Evolutionary conservation across 2,113 vertebrate species (phyloP).

Genomic region (Prochilodus magdalenae): DNA sequence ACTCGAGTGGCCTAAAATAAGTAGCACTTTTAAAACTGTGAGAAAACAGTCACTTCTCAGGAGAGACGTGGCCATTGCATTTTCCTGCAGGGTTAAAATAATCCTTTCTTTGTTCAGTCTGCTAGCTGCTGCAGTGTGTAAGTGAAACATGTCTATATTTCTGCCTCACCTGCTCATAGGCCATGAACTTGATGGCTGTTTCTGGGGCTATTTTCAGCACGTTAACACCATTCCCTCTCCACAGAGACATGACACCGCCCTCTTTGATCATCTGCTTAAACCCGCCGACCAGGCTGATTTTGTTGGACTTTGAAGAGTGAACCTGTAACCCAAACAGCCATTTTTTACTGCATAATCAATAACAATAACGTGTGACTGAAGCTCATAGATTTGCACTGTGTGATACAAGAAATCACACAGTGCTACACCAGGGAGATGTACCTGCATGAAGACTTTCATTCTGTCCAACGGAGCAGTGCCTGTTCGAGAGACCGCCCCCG

Average conservation of each 20-base stretch:
- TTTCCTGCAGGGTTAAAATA: too few species aligned
- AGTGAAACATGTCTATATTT: too few species aligned
- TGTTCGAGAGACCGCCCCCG: conserved; percentile 93
- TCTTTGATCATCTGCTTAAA: conserved; percentile 97
- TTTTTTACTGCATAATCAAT: neutral
- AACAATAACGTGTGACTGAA: neutral
- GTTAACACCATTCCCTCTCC: conserved; percentile 97
- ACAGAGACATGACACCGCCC: conserved; percentile 88
- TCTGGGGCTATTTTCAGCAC: conserved; percentile 97
- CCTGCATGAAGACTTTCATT: conserved; percentile 99
- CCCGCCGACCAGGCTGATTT: conserved; percentile 87
- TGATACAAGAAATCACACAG: neutral
- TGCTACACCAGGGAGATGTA: conserved; percentile 55
- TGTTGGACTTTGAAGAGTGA: conserved; percentile 87
- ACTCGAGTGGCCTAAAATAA: too few species aligned
- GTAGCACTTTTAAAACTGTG: too few species aligned
- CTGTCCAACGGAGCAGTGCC: conserved; percentile 95
- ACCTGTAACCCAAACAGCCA: conserved; percentile 79
- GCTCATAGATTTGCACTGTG: neutral
- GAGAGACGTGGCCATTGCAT: too few species aligned
- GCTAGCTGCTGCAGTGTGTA: neutral
- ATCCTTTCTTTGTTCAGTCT: neutral
- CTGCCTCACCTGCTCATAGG: conserved; percentile 90
- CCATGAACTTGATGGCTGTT: conserved; percentile 97
- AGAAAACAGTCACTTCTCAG: too few species aligned